phyloP scores from a whole-genome alignment of 2,113 vertebrate genomes.

The Gadus macrocephalus region DNA sequence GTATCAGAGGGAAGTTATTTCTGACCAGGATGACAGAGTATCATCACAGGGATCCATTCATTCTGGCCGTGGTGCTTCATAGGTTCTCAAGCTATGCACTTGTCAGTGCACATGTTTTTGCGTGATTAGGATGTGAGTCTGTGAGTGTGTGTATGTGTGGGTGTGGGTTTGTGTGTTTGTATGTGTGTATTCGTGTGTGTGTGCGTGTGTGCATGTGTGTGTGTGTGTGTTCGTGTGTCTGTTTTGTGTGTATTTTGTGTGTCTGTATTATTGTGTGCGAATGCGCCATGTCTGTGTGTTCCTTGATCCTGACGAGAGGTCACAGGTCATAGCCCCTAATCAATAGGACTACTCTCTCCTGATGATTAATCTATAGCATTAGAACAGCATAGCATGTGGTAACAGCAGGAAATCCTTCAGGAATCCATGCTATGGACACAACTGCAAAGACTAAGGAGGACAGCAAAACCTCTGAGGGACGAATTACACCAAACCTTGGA shows the following conservation, averaged over 20 bases:
- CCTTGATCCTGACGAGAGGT: background rate
- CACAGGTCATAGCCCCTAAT: slow-evolving; percentile 24
- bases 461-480: too few relatives aligned
- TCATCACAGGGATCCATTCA: slow-evolving; percentile 22
- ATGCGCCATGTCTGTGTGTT: background rate
- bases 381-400: background rate
- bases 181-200: background rate
- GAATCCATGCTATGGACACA: too few relatives aligned
- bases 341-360: slow-evolving; percentile 7
- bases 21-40: slow-evolving; percentile 10
- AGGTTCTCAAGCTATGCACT: background rate
- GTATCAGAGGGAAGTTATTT: slow-evolving; percentile 13
- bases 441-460: too few relatives aligned
- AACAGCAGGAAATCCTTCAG: slow-evolving; percentile 3
- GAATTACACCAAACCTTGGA: too few relatives aligned
- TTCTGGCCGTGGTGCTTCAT: slow-evolving; percentile 11
- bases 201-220: background rate
- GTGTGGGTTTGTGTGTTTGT: background rate
- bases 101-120: background rate
- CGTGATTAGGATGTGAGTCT: background rate
- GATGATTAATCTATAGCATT: slow-evolving; percentile 11
- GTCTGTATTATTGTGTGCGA: background rate
- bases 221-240: background rate
- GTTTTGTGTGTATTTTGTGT: background rate
- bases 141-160: background rate